These are phyloP conservation scores for Chrysogorgia sp. DNA, from an alignment of 92 coral and sea anemone genomes.

Conservation along the genomic window DNA sequence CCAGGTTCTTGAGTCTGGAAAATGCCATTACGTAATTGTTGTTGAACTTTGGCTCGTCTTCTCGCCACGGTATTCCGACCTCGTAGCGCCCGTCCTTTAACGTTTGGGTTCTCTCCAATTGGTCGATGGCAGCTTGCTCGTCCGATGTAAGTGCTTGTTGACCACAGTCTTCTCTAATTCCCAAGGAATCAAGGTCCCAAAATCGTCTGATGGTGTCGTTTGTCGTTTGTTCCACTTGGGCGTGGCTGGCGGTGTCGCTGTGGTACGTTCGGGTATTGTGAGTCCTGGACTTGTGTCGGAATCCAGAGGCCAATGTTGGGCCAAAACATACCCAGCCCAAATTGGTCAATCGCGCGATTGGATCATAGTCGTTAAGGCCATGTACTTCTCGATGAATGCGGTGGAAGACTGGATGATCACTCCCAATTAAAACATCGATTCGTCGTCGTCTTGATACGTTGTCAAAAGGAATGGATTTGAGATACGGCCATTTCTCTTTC, in stretches of 20 bases:
- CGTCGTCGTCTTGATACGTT: slow-evolving; percentile 49
- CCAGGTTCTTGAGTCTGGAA: background rate
- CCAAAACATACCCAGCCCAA: slow-evolving; percentile 71
- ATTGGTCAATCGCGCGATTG: slow-evolving; percentile 58
- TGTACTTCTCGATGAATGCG: slow-evolving; percentile 51
- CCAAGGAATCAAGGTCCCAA: slow-evolving; percentile 58
- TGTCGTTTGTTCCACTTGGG: slow-evolving; percentile 29
- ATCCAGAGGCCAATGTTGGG: slow-evolving; percentile 49
- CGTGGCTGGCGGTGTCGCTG: slow-evolving; percentile 28
- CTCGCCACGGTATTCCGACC: slow-evolving; percentile 51
- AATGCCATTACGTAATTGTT: slow-evolving; percentile 50
- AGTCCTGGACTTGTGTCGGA: slow-evolving; percentile 42
- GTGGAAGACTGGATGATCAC: slow-evolving; percentile 66
- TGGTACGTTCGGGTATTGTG: slow-evolving; percentile 58
- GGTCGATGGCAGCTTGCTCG: slow-evolving; percentile 36
- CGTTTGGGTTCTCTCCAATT: slow-evolving; percentile 7
- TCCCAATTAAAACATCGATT: slow-evolving; percentile 61
- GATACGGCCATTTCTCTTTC: slow-evolving; percentile 65
- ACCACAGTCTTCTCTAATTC: slow-evolving; percentile 31
- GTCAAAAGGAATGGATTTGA: slow-evolving; percentile 47
- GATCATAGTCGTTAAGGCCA: slow-evolving; percentile 51
- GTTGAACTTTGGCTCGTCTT: slow-evolving; percentile 40
- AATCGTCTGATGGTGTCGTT: slow-evolving; percentile 44
- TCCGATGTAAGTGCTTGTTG: slow-evolving; percentile 36
- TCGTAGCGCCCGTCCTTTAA: slow-evolving; percentile 36